Evolutionary conservation across 2,113 vertebrate species (phyloP), one percentile per base, ranked within the genome.

Genomic region (Reinhardtius hippoglossoides): DNA sequence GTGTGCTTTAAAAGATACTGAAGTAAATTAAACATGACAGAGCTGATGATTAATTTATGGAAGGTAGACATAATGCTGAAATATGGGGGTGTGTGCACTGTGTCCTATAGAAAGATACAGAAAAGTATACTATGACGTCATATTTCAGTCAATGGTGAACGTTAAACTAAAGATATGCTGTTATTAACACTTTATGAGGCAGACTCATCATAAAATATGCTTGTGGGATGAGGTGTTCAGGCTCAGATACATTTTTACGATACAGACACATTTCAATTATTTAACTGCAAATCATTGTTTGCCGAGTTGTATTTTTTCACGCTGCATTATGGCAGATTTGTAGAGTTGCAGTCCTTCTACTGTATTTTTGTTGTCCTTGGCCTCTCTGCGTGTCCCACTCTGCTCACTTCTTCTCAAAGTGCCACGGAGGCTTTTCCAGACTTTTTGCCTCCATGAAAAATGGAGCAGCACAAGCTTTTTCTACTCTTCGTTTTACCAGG

Each of bases 1-100:
- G 18, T 62, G 71, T 81, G 78, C 63, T 82, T 31, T 87, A 83
- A 76, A 83, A 89, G 81, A 89, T 72, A 80, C 84, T 82, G 85
- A 79, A 76, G 88, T 92, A 87, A 93, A 94, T 94, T 90, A 94
- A 94, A 94, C 67, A 93, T 93, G 88, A 88, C 93, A 87, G 78
- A 70, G 66, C 62, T 87, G 78, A 87, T 95, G 81, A 89, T 91
- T 94, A 90, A 94, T 94, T 93, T 84, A 94, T 94, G 74, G 76
- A 76, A 79, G 78, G 76, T 79, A 65, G 83, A 88, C 74, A 89
- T 68, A 44, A 73, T 37, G 26, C 50, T 78, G 54, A 80, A 63
- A 54, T 18, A 67, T 2, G 23, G 67, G 82, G 78, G 83, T 74
- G 58, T n/a, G 67, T 20, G 8, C 21, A 59, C 26, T 60, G 2